These are phyloP conservation scores for Mesocricetus auratus DNA, from an alignment of 2,113 vertebrate genomes.

Conservation along the genomic window DNA sequence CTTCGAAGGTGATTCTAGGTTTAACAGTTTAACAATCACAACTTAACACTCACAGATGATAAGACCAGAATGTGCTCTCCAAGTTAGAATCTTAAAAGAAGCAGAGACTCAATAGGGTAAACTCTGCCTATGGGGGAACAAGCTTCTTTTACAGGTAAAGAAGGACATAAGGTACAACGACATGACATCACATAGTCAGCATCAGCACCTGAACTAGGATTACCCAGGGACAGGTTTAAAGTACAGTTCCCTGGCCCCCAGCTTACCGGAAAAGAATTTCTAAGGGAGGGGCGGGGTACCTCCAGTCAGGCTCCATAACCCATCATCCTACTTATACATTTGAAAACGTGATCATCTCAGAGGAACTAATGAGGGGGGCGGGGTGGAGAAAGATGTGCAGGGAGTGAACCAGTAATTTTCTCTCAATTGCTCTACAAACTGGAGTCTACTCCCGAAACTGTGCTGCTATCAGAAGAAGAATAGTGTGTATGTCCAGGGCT, in stretches of 20 bases:
- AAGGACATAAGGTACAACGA: too few species aligned
- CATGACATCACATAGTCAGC: too few species aligned
- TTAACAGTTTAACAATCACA: neutral
- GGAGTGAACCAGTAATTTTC: neutral
- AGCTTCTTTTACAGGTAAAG: too few species aligned
- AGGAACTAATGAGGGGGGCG: neutral
- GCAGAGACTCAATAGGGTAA: neutral
- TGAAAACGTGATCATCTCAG: too few species aligned
- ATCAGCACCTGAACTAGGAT: neutral
- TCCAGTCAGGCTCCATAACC: fast-evolving
- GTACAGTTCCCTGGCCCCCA: neutral
- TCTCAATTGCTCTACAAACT: fast-evolving
- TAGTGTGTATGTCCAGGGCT: neutral
- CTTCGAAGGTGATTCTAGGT: neutral
- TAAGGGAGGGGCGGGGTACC: neutral
- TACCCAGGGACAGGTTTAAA: neutral
- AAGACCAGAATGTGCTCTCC: neutral
- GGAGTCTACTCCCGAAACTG: neutral
- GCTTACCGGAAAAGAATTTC: neutral
- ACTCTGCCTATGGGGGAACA: fast-evolving
- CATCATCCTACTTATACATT: fast-evolving
- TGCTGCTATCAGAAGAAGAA: fast-evolving
- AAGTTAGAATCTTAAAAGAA: neutral
- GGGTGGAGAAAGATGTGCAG: too few species aligned
- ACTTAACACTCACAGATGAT: neutral